These are phyloP conservation scores for Acanthoscelides obtectus DNA, from an alignment of 2,888 invertebrate species.

Conservation along the genomic window DNA sequence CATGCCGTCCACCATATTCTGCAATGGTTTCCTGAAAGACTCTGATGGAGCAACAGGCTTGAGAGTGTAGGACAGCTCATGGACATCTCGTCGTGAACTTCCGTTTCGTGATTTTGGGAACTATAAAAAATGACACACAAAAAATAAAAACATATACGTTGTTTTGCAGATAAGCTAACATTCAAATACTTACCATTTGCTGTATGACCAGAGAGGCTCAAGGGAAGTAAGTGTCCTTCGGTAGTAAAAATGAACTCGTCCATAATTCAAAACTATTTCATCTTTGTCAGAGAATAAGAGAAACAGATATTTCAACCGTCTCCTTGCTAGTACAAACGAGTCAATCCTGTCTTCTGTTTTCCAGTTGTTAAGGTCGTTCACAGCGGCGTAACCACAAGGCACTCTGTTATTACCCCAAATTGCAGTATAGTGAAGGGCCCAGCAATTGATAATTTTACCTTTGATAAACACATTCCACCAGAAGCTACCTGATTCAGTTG, in stretches of 20 bases:
- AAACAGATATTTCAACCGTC: slow-evolving; percentile 95
- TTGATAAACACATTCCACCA: no score
- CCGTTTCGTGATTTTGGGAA: slow-evolving; percentile 32
- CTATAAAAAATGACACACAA: slow-evolving; percentile 8
- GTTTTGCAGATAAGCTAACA: no score
- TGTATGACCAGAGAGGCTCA: slow-evolving; percentile 67
- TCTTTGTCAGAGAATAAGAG: slow-evolving; percentile 86
- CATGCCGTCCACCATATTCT: slow-evolving; percentile 78
- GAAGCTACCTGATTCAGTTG: no score
- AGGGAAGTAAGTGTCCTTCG: slow-evolving; percentile 92
- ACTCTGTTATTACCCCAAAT: no score
- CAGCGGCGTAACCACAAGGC: slow-evolving; percentile 95
- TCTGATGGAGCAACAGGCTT: slow-evolving; percentile 78
- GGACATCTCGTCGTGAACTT: slow-evolving; percentile 54
- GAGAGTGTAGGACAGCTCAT: slow-evolving; percentile 82
- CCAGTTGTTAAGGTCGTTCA: slow-evolving; percentile 52
- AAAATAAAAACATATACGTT: no score
- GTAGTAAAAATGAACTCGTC: slow-evolving; percentile 88
- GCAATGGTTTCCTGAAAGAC: slow-evolving; percentile 75
- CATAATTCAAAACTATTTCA: slow-evolving; percentile 74
- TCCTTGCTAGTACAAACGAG: slow-evolving; percentile 95
- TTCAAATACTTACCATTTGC: slow-evolving; percentile 22
- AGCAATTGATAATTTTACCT: no score
- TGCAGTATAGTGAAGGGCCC: no score
- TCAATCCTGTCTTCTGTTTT: slow-evolving; percentile 96